Evolutionary conservation across 2,113 vertebrate genomes (phyloP).

Genomic region (Arothron firmamentum): DNA sequence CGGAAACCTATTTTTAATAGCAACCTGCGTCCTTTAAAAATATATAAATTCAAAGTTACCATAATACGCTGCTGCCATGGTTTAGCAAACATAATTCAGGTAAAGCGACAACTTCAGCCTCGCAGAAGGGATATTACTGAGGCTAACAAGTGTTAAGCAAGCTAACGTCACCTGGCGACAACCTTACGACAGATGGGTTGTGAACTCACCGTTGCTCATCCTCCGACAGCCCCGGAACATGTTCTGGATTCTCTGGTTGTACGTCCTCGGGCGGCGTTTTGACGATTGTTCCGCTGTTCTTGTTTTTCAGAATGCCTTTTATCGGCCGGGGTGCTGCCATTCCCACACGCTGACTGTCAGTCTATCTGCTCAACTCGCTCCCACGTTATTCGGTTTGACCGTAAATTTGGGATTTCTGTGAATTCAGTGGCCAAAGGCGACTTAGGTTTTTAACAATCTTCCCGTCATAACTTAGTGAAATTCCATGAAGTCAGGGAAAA

Average conservation of each 20-base stretch:
- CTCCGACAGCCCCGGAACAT: slow-evolving; percentile 55
- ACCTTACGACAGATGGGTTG: neutral
- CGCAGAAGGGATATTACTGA: neutral
- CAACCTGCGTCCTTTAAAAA: too few species aligned
- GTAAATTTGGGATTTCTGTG: slow-evolving; percentile 5
- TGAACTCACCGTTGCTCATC: slow-evolving; percentile 77
- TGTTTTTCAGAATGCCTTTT: slow-evolving; percentile 81
- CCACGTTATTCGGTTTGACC: neutral
- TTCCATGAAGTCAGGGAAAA: slow-evolving; percentile 6
- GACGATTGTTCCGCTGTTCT: slow-evolving; percentile 55
- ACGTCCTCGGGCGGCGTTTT: slow-evolving; percentile 55
- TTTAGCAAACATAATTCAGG: neutral
- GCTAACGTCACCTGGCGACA: slow-evolving; percentile 20
- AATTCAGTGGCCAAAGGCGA: neutral
- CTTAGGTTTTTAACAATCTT: neutral
- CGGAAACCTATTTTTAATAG: too few species aligned
- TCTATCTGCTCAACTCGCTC: slow-evolving; percentile 11
- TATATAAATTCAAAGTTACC: too few species aligned
- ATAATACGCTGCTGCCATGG: too few species aligned
- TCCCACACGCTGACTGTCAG: slow-evolving; percentile 56
- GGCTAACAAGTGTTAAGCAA: slow-evolving; percentile 60
- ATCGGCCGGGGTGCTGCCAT: slow-evolving; percentile 80
- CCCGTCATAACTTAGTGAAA: slow-evolving; percentile 35
- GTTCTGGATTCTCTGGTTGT: slow-evolving; percentile 58
- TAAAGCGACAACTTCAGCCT: neutral